Evolutionary conservation across 2,113 vertebrate species (phyloP).

Genomic region (Corydoras maculifer): DNA sequence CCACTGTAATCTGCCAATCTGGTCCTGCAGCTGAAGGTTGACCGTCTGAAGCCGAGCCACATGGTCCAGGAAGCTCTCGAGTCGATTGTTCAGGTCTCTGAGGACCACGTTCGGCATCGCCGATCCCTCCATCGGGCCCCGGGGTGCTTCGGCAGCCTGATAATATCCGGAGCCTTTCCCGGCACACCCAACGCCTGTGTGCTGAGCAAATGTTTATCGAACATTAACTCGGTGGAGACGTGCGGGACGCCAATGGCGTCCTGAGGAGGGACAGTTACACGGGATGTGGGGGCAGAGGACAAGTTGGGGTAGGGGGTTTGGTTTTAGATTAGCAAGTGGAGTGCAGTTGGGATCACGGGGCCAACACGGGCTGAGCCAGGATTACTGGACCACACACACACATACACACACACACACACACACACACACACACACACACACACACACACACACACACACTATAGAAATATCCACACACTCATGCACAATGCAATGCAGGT

Average conservation of each 20-base stretch:
- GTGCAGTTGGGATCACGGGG: constrained; percentile 52
- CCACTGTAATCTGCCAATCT: constrained; percentile 50
- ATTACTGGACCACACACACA: constrained; percentile 50
- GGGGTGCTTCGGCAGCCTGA: constrained; percentile 2
- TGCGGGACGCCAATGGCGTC: background rate
- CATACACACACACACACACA: background rate
- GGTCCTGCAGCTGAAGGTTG: constrained; percentile 57
- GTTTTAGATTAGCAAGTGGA: constrained; percentile 26
- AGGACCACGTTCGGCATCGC: constrained; percentile 53
- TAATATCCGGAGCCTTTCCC: background rate
- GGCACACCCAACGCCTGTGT: constrained; percentile 40
- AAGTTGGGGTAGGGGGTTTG: background rate
- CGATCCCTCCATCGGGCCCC: constrained; percentile 46
- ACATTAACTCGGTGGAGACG: constrained; percentile 43
- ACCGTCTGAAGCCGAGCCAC: constrained; percentile 56
- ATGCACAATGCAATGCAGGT: no score
- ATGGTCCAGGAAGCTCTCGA: constrained; percentile 63
- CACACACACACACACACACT: background rate
- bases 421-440: background rate
- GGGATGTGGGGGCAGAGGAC: background rate
- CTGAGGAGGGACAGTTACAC: background rate
- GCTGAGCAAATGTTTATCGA: constrained; percentile 63
- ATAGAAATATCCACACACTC: no score
- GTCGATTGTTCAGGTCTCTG: constrained; percentile 52
- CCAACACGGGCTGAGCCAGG: constrained; percentile 58